phyloP scores from a whole-genome alignment of 1,140 invertebrate genomes.

The Microvelia longipes region DNA sequence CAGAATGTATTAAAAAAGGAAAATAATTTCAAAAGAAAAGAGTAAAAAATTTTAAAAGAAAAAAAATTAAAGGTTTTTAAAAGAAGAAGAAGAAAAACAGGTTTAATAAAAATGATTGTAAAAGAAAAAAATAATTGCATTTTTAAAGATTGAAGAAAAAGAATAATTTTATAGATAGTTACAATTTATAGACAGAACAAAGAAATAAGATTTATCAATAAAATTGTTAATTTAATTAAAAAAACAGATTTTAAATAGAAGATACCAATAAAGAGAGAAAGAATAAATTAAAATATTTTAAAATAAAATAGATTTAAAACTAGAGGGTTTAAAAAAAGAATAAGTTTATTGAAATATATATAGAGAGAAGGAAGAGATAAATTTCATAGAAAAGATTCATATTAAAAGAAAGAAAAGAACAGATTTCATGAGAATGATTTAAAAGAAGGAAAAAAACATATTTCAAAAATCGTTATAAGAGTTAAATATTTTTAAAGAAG shows the following conservation, averaged over 20 bases:
- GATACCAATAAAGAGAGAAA: not conserved
- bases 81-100: not conserved
- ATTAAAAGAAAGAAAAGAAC: not conserved
- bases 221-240: no score
- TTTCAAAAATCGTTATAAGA: no score
- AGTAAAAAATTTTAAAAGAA: not conserved
- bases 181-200: no score
- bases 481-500: no score
- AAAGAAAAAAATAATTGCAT: no score
- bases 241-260: no score
- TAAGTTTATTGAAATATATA: not conserved
- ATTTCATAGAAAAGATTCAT: no score
- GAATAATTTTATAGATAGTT: no score
- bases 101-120: not conserved
- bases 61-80: not conserved
- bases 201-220: no score
- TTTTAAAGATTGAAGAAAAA: no score
- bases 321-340: not conserved
- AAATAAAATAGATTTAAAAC: not conserved
- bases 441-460: not conserved
- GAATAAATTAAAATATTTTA: not conserved
- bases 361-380: not conserved
- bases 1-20: no score
- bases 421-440: not conserved
- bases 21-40: no score